Evolutionary conservation across 30 jellyfish, hydroid and myxozoan species (phyloP), one percentile per base, ranked within the genome.

Genomic region (Rhopilema esculentum): DNA sequence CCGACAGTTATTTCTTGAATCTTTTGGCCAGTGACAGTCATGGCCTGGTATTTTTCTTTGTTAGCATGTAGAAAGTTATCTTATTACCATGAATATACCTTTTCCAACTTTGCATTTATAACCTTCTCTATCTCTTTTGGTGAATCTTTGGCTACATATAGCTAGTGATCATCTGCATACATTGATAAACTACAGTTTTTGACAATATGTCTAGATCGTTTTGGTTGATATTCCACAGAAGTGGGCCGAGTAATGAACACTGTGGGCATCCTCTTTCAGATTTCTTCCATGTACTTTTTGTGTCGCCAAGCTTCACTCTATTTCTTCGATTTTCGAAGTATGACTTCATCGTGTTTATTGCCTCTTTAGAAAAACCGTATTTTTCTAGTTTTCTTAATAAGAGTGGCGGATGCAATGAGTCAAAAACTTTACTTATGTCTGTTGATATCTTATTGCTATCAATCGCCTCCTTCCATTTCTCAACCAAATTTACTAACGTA

Each of bases 131-230:
- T 81, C 69, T 80, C 81, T 80, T 33, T 32, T 61, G 91, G 91
- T 81, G 83, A 28, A 19, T 67, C 83, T 67, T 81, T 81, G 72
- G 91, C 91, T 30, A 81, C 75, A 64, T 81, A 67, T 83, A 83
- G 72, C 79, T 83, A 86, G 69, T 72, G 80, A 52, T 83, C 92
- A 52, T 68, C 86, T 83, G 92, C 92, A 83, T 83, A 83, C 86
- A 72, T 69, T 0, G 80, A 70, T 30, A 71, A 62, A 19, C 72
- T 70, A 29, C 86, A 83, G 80, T 71, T 70, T 30, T 69, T 29
- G 26, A 27, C 72, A 19, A 49, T 83, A 70, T 69, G 63, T 50
- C 85, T 27, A 83, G 86, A 83, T 83, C 92, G 21, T 69, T 83
- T 72, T 69, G 92, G 72, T 70, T 69, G 79, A 71, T 83, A 33